Evolutionary conservation across 2,888 invertebrate species (phyloP).

Genomic region (Tetanocera ferruginea): DNA sequence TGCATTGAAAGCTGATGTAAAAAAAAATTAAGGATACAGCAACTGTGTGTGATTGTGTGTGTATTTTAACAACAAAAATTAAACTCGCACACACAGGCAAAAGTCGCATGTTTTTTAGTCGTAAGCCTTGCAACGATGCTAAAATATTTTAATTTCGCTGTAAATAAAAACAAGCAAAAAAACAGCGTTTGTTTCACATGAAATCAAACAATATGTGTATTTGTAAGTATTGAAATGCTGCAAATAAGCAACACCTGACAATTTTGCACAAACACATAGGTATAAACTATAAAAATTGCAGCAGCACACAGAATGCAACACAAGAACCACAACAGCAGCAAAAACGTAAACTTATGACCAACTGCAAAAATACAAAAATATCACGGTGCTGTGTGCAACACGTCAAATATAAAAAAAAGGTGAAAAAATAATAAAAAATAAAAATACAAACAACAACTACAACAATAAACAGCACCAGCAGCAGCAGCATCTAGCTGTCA

Average conservation of each 20-base stretch:
- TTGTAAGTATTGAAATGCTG: slow-evolving; percentile 19
- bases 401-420: background rate
- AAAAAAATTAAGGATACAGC: background rate
- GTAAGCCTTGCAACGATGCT: background rate
- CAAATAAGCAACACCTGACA: slow-evolving; percentile 30
- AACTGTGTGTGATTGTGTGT: background rate
- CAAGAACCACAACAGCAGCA: slow-evolving; percentile 4
- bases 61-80: background rate
- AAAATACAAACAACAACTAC: background rate
- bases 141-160: slow-evolving; percentile 26
- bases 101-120: background rate
- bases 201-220: background rate
- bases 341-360: background rate
- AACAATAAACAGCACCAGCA: too few species aligned
- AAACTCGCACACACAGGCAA: background rate
- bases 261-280: slow-evolving; percentile 10
- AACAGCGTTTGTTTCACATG: slow-evolving; percentile 1
- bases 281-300: background rate
- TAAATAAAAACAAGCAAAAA: background rate
- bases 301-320: slow-evolving; percentile 5
- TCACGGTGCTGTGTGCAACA: background rate
- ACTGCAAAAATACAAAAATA: background rate
- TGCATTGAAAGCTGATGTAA: background rate
- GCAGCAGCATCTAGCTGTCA: slow-evolving; percentile 1
- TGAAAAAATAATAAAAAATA: background rate